Conservation (phyloP, 1,140 invertebrate genomes). For the Daktulosphaira vitifoliae region DNA sequence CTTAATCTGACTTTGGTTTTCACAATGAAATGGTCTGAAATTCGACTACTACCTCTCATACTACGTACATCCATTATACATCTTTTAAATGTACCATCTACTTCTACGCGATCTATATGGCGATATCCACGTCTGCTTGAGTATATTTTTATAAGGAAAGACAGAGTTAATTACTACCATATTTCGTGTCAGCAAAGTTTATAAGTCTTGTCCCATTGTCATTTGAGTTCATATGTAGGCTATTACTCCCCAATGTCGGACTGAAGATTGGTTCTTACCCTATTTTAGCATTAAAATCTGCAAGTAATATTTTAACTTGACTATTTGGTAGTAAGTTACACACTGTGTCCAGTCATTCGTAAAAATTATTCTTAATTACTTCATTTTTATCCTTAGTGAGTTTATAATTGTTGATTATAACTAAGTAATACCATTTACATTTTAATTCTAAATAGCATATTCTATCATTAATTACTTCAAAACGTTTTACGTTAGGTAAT, state of each 20-base stretch:
- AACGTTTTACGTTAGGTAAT: neutral
- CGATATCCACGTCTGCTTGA: neutral
- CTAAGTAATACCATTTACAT: neutral
- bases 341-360: neutral
- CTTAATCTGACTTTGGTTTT: neutral
- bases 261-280: neutral
- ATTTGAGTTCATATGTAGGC: too few relatives aligned
- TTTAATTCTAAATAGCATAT: neutral
- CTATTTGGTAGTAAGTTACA: neutral
- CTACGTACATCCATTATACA: neutral
- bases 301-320: neutral
- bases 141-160: neutral
- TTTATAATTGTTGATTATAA: neutral
- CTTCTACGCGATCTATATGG: neutral
- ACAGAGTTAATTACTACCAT: neutral
- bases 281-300: neutral
- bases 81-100: neutral
- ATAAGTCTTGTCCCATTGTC: neutral
- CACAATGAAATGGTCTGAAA: neutral
- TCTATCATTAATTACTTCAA: too few relatives aligned
- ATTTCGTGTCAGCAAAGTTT: neutral
- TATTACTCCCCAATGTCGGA: too few relatives aligned
- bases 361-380: neutral
- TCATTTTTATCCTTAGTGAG: neutral
- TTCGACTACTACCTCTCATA: neutral